Conservation (phyloP, 2,797 vertebrate species). For the Siniperca undulata region DNA sequence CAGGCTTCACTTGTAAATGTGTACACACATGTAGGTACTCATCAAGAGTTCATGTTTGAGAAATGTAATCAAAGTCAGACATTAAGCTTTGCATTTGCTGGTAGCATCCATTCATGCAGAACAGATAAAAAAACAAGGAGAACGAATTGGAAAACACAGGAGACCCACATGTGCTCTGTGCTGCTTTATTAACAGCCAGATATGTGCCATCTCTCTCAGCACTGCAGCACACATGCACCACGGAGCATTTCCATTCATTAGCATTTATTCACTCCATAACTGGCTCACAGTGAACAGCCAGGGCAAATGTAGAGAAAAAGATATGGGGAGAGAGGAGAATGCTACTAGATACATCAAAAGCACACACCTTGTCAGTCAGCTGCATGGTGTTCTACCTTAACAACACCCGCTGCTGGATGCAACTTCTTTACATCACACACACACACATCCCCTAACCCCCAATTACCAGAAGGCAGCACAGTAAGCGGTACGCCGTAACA, state of each 20-base stretch:
- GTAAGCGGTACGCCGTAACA: slow-evolving; percentile 25
- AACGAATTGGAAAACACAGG: slow-evolving; percentile 38
- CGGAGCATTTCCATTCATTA: slow-evolving; percentile 68
- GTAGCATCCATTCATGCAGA: slow-evolving; percentile 22
- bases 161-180: slow-evolving; percentile 38
- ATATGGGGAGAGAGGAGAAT: slow-evolving; percentile 17
- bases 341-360: slow-evolving; percentile 61
- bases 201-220: slow-evolving; percentile 41
- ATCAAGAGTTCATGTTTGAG: slow-evolving; percentile 28
- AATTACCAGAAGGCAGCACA: slow-evolving; percentile 58
- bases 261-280: slow-evolving; percentile 60
- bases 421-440: slow-evolving; percentile 30
- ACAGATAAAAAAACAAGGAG: slow-evolving; percentile 29
- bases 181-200: slow-evolving; percentile 60
- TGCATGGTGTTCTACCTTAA: slow-evolving; percentile 19
- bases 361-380: slow-evolving; percentile 55
- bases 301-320: slow-evolving; percentile 22
- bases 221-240: slow-evolving; percentile 31
- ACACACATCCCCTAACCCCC: slow-evolving; percentile 38
- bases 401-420: slow-evolving; percentile 36
- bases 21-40: slow-evolving; percentile 16
- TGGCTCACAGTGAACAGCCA: slow-evolving; percentile 38
- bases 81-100: slow-evolving; percentile 31
- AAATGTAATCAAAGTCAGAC: slow-evolving; percentile 51
- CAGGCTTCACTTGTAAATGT: not conserved